Evolutionary conservation across 2,113 vertebrate genomes (phyloP), one percentile per base, ranked within the genome.

Genomic region (Leptodactylus fuscus): DNA sequence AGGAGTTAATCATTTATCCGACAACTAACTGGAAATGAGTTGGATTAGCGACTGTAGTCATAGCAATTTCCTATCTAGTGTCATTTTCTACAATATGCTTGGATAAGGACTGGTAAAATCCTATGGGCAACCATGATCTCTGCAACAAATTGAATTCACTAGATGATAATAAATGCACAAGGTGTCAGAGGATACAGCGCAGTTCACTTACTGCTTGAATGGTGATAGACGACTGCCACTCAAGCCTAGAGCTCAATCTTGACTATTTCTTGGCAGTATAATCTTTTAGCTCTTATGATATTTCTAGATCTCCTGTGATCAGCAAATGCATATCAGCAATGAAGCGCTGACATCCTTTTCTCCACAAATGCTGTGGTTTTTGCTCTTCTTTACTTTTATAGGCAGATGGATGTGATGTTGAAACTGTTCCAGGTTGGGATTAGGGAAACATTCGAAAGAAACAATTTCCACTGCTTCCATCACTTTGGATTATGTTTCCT

Each of bases 401-500:
- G 32, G 27, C 82, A 38, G 41, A 60, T 69, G 60, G 58, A 85
- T 69, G 46, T 38, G 55, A 69, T 85, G 83, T 78, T 85, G 75
- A 69, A 78, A 53, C 46, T 20, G 83, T 78, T 85, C 75, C 83
- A 78, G 60, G 44, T 49, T 53, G 41, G 58, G 82, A 85, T 85
- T 85, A 85, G 29, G 55, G 41, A 75, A 67, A 79, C 34, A 79
- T 79, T 85, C 22, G 46, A 55, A 85, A 85, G 32, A 79, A 58
- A 70, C 65, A 38, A 85, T 79, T 85, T 69, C 62, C 65, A 71
- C 75, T 46, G 83, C 46, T 77, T 58, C 83, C 75, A 85, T 85
- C 83, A 79, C 75, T 85, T 69, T 79, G 75, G 75, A 85, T 85
- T 85, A 85, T 80, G 65, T 46, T 79, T 80, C 32, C 75, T 71